phyloP scores from a whole-genome alignment of 2,113 vertebrate species.

The Salvator merianae region DNA sequence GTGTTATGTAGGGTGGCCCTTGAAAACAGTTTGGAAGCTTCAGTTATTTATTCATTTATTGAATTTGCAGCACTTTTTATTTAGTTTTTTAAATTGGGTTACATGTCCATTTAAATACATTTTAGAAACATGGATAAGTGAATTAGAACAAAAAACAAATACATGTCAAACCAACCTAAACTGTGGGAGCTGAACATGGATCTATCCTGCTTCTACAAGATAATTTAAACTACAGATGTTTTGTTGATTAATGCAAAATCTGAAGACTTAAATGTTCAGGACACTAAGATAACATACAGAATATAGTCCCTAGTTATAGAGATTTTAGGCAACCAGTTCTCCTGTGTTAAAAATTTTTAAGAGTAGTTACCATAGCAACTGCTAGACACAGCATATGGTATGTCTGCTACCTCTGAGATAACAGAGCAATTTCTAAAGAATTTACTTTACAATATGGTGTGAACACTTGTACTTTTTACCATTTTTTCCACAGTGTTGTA shows the following conservation, averaged over 20 bases:
- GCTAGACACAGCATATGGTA: slow-evolving; percentile 85
- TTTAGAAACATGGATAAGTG: too few species aligned
- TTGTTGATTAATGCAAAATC: slow-evolving; percentile 49
- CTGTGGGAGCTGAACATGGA: background rate
- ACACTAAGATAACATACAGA: slow-evolving; percentile 44
- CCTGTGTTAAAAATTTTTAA: slow-evolving; percentile 81
- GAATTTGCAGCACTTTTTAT: too few species aligned
- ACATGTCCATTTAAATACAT: too few species aligned
- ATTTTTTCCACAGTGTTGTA: slow-evolving; percentile 71
- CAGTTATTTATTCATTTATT: too few species aligned
- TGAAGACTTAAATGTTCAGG: slow-evolving; percentile 32
- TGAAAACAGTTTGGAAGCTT: too few species aligned
- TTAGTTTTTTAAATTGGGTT: too few species aligned
- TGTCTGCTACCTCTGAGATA: slow-evolving; percentile 83
- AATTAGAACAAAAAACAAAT: too few species aligned
- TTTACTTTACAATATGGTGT: slow-evolving; percentile 82
- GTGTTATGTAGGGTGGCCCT: too few species aligned
- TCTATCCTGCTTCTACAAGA: background rate
- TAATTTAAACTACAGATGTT: slow-evolving; percentile 52
- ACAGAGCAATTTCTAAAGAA: slow-evolving; percentile 82
- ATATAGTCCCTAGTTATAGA: slow-evolving; percentile 74
- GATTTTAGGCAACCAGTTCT: slow-evolving; percentile 80
- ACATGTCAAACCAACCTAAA: background rate
- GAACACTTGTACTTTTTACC: slow-evolving; percentile 82
- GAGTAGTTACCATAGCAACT: slow-evolving; percentile 82